Base-by-base conservation (phyloP, 1,140 invertebrate genomes). In the Ganaspis sp. region DNA sequence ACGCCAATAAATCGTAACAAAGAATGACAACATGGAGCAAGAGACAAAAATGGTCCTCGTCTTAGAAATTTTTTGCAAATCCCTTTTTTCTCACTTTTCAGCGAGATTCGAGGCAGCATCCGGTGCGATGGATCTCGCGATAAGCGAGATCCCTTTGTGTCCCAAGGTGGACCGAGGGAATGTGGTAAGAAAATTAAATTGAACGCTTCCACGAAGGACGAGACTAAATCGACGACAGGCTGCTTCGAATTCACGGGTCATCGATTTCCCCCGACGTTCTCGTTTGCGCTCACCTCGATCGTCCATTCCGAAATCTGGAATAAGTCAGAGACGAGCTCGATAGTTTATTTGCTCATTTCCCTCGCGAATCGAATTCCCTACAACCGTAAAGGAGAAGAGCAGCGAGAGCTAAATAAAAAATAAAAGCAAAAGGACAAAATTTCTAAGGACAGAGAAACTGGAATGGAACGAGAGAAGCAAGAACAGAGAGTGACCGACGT, bases 281-380 rank as follows among this genome's bases (percentile, higher is more conserved):
- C 58, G 64, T 75, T 70, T 73, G 69, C 26, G 40, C 64, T 40
- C 69, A 45, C 53, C 70, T 74, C 74, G 75, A 81, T 81, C 79
- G 76, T 81, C 72, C 86, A 88, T 89, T 89, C 86, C 85, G 76
- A 87, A 88, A 88, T 85, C 81, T 81, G 79, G 83, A 88, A 86
- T 84, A 87, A 87, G 82, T 85, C 83, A 76, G 79, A 77, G 70
- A 74, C 76, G 74, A 79, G 84, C n/a, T 80, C 83, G 83, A 78
- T 80, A 82, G 84, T 88, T 89, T 87, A 87, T 88, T 88, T 87
- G 84, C 84, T 88, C 84, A 88, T 88, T 88, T 88, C 85, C 86
- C 84, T 87, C 77, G 75, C 83, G 81, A 78, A 54, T 49, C 54
- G 45, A 72, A 80, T 75, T 72, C 72, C 73, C 73, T 54, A 72